phyloP scores from a whole-genome alignment of 2,797 vertebrate genomes.

The Spinus olivaceus region DNA sequence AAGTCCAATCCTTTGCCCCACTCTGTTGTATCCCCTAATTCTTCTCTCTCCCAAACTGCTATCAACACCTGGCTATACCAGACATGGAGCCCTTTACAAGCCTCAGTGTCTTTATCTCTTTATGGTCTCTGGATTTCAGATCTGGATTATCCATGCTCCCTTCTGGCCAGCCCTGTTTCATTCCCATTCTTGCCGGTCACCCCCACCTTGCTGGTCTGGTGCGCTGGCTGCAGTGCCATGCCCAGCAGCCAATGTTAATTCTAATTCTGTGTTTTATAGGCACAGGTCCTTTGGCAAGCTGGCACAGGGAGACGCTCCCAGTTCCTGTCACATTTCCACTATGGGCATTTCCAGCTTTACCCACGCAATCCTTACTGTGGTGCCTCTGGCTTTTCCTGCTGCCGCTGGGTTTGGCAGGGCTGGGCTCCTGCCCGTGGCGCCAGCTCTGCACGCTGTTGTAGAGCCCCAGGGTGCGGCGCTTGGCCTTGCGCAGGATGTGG shows the following conservation, averaged over 20 bases:
- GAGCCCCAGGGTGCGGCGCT: slow-evolving; percentile 86
- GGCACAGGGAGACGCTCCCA: neutral
- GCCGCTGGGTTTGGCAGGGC: slow-evolving; percentile 38
- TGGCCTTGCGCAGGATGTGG: slow-evolving; percentile 93
- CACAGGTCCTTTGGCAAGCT: neutral
- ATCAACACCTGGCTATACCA: neutral
- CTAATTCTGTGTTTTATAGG: neutral
- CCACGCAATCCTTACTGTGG: slow-evolving; percentile 70
- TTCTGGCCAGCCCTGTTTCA: neutral
- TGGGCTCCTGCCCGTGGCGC: slow-evolving; percentile 65
- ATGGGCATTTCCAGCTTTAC: neutral
- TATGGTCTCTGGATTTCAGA: neutral
- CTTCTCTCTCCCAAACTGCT: neutral
- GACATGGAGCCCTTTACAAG: neutral
- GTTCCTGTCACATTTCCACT: neutral
- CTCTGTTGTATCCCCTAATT: neutral
- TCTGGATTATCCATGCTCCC: neutral
- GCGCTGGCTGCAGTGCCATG: rapidly evolving
- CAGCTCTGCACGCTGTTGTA: slow-evolving; percentile 87
- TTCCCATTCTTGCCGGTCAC: neutral
- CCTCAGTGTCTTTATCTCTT: neutral
- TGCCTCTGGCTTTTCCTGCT: slow-evolving; percentile 59
- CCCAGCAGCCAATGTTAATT: neutral
- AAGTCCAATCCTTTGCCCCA: neutral
- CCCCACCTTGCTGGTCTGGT: neutral